These are phyloP conservation scores for Calephelis nemesis DNA, from an alignment of 1,140 invertebrate genomes.

Conservation along the genomic window DNA sequence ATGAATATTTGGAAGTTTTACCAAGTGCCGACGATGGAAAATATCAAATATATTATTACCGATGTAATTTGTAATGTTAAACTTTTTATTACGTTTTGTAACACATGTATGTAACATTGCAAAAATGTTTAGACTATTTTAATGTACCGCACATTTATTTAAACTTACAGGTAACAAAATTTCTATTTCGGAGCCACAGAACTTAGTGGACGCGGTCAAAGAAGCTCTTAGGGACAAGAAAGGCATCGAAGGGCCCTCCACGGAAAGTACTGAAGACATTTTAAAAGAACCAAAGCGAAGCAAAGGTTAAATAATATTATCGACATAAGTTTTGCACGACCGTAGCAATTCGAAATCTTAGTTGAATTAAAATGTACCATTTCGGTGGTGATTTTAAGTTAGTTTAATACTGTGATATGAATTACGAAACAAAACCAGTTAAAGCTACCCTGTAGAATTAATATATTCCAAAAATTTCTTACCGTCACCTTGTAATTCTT, in stretches of 20 bases:
- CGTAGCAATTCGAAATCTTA: constrained; percentile 27
- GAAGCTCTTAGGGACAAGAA: constrained; percentile 80
- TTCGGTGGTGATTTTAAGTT: constrained; percentile 12
- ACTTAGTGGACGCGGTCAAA: constrained; percentile 82
- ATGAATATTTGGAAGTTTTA: no score
- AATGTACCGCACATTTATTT: constrained; percentile 2
- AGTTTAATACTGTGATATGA: constrained; percentile 35
- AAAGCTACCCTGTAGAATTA: background rate
- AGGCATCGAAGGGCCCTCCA: constrained; percentile 41
- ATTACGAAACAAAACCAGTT: constrained; percentile 20
- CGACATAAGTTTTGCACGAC: constrained; percentile 25
- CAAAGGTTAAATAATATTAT: constrained; percentile 55
- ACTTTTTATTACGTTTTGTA: no score
- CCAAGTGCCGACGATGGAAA: no score
- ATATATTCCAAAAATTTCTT: constrained; percentile 19
- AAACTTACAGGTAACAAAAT: constrained; percentile 81
- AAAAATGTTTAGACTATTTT: no score
- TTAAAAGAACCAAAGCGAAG: constrained; percentile 70
- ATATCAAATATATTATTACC: no score
- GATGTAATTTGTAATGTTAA: no score
- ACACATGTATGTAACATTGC: no score
- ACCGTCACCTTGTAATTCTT: no score
- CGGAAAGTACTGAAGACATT: constrained; percentile 46
- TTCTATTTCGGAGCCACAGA: constrained; percentile 79
- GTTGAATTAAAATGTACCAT: constrained; percentile 22